Evolutionary conservation across 2,888 invertebrate species (phyloP), one percentile per base, ranked within the genome.

Genomic region (Agrochola macilenta): DNA sequence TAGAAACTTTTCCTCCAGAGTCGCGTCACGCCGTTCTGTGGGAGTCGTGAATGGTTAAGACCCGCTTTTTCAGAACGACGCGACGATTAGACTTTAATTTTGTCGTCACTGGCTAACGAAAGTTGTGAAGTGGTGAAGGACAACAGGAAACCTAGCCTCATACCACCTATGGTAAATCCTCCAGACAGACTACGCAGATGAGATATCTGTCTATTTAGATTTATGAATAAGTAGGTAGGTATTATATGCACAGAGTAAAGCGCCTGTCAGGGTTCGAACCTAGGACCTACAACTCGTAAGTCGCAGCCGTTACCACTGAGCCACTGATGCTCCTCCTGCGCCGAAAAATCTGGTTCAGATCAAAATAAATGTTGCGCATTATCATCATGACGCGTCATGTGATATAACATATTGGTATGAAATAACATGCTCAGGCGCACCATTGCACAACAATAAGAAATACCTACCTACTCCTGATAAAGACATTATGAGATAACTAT

Each of bases 401-500:
- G 23, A 52, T 71, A n/a, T 74, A 39, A 61, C 74, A 17, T 61
- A 73, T 9, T 73, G 14, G 73, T 73, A 73, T 63, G 63, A 54
- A 73, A 74, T 74, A 71, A 52, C n/a, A 74, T 61, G 52, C n/a
- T 35, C 7, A 63, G 61, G 72, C 39, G 39, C 43, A 61, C 14
- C n/a, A 66, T 77, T 75, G 49, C 76, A 43, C 66, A 75, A 77
- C 20, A 75, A n/a, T n/a, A n/a, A n/a, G n/a, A n/a, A n/a, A n/a
- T n/a, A n/a, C n/a, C n/a, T n/a, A n/a, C 58, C 26, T 26, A 26
- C 58, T 58, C 58, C 12, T 5, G 26, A 74, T 43, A 30, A 61
- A 26, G n/a, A 30, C 30, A 35, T 23, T 8, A 52, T 17, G 61
- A 26, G 58, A 60, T n/a, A 58, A 20, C 20, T 20, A 20, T 35